Evolutionary conservation across 2,888 invertebrate genomes (phyloP), one percentile per base, ranked within the genome.

Genomic region (Priocnemis perturbator): DNA sequence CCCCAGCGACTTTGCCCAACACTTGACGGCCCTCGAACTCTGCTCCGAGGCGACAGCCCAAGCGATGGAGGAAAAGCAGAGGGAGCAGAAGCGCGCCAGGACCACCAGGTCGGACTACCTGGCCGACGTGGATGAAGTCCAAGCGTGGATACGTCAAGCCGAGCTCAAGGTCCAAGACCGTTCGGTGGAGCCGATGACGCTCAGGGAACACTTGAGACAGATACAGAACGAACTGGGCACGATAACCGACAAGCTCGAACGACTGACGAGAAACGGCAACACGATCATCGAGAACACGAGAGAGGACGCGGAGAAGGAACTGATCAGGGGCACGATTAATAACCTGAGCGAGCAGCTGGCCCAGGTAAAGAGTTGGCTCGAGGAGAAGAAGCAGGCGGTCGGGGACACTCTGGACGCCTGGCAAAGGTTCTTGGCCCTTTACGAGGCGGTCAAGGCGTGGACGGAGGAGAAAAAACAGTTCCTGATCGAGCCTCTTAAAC

Each of bases 331-430:
- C 52, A 96, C 96, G 0, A 92, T 96, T 69, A 91, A 93, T 67
- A 94, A 93, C 71, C 90, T 97, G 71, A 93, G 93, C 21, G 95
- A 96, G 26, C 96, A 96, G 89, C 91, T 97, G 86, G 91, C 92
- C 45, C 95, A 95, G 79, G 93, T 97, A 0, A 93, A 93, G 82
- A 92, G 93, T 67, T 94, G 95, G 92, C 90, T 97, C 79, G 96
- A 97, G 71, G 94, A 96, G 82, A 94, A 95, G 87, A 95, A 94
- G 85, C 94, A 94, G 81, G 94, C 95, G 86, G 94, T 97, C 47
- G 95, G 95, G 63, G 96, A 97, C 85, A 95, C 95, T 70, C 91
- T 97, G 82, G 97, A 97, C 85, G 95, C 97, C 26, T 97, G 96
- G 93, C 94, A 96, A 77, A 91, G 95, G 69, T 97, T 97, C 92